A percentile compares a stretch with the other conserved stretches of the same genome.
These are phyloP conservation scores for Drosophila mayri DNA, from an alignment of 1,140 invertebrate species.

Conservation along the genomic window DNA sequence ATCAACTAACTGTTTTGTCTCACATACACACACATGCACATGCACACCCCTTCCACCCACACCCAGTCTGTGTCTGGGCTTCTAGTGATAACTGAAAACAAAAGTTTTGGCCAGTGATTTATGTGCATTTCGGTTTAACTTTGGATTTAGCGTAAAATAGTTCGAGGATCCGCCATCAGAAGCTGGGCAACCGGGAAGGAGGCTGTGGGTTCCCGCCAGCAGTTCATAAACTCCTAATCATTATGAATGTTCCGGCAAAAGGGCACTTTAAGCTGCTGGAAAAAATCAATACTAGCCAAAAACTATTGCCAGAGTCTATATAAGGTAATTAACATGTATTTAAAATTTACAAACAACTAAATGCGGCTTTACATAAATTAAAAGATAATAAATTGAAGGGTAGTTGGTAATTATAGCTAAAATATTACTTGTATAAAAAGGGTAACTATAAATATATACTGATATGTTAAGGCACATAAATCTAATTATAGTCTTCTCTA, in stretches of 20 bases:
- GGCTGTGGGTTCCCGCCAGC: constrained; percentile 1
- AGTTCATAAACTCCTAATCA: constrained; percentile 73
- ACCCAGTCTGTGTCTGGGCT: constrained; percentile 39
- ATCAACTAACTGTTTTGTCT: constrained; percentile 63
- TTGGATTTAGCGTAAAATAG: constrained; percentile 75
- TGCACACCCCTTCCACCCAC: background rate
- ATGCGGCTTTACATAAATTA: background rate
- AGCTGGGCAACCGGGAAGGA: background rate
- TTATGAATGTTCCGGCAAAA: constrained; percentile 66
- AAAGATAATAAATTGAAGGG: background rate
- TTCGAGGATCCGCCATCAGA: constrained; percentile 38
- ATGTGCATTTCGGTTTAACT: constrained; percentile 77
- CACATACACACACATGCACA: constrained; percentile 20
- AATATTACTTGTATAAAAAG: background rate
- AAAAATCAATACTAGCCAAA: background rate
- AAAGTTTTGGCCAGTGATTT: constrained; percentile 77
- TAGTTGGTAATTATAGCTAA: background rate
- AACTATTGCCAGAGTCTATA: background rate
- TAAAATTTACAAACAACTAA: background rate
- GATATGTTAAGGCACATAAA: no score
- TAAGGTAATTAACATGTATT: constrained; percentile 3
- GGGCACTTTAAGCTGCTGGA: constrained; percentile 6
- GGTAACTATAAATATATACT: background rate
- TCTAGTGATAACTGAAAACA: constrained; percentile 74
- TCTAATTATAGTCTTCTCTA: background rate